Percentiles rank a stretch among this genome's conserved stretches.
Evolutionary conservation across 1,140 invertebrate species (phyloP).

Genomic region (Leptinotarsa texana): DNA sequence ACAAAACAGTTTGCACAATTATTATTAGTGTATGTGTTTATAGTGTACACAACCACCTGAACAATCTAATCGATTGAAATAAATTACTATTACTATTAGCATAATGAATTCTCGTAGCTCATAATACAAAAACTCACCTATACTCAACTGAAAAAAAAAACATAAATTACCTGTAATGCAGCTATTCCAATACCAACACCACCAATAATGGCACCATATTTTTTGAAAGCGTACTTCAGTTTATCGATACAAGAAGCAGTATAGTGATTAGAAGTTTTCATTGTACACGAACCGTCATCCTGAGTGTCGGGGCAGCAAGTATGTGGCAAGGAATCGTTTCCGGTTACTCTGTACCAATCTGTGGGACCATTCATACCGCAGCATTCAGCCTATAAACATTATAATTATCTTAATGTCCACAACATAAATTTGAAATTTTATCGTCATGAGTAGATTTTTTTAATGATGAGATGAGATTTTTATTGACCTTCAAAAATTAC

Average conservation of each 20-base stretch:
- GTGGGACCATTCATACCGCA: constrained; percentile 72
- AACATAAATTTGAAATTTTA: too few relatives aligned
- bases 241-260: constrained; percentile 68
- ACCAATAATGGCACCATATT: constrained; percentile 73
- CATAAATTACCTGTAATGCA: constrained; percentile 68
- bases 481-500: too few relatives aligned
- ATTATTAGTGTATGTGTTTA: too few relatives aligned
- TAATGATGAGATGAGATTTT: too few relatives aligned
- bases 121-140: too few relatives aligned
- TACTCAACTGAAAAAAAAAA: not conserved
- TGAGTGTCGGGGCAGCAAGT: constrained; percentile 69
- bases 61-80: not conserved
- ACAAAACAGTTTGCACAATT: too few relatives aligned
- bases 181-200: constrained; percentile 79
- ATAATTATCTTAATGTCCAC: not conserved
- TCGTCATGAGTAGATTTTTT: too few relatives aligned
- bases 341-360: constrained; percentile 69
- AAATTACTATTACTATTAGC: too few relatives aligned
- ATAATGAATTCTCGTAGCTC: too few relatives aligned
- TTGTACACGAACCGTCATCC: constrained; percentile 61
- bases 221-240: constrained; percentile 66
- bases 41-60: too few relatives aligned
- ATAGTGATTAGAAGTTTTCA: constrained; percentile 55
- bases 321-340: constrained; percentile 63
- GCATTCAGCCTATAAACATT: constrained; percentile 69